Evolutionary conservation across 2,113 vertebrate species (phyloP), one percentile per base, ranked within the genome.

Genomic region (Nycticryphes semicollaris): DNA sequence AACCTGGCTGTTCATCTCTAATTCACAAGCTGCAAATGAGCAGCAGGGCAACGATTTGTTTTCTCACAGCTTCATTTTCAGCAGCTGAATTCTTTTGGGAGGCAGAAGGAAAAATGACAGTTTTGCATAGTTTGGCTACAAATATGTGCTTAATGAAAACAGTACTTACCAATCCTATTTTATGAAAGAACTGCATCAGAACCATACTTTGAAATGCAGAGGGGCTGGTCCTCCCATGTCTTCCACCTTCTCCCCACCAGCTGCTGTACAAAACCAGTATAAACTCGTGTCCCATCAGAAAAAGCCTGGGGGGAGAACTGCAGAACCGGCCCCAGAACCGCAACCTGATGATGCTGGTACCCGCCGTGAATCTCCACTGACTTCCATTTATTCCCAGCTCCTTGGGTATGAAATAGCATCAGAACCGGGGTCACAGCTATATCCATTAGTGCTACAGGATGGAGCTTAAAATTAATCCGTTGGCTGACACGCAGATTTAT

Each of bases 391-490:
- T 66, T 84, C 48, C 35, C 60, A 33, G 47, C 6, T 68, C n/a
- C 39, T 25, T 50, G 2, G 3, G 19, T 21, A 70, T 9, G 39
- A 86, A 85, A 74, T 4, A 48, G 12, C 6, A 43, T 20, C 60
- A 90, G 48, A 74, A 45, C 33, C 22, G 31, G 73, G 35, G 30
- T 70, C 76, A 82, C 0, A 0, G 41, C 30, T 70, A 6, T 16
- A 41, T 10, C 68, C 60, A 25, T 27, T 2, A 67, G 47, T 6
- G 54, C 77, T 43, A 28, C 24, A 74, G 72, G 57, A 83, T 82
- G 75, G 70, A 77, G 85, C 51, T 92, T 84, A 82, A 63, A 80
- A 92, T 68, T 67, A 93, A 90, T 81, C 84, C 85, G 68, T 45
- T 48, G 74, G 69, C 41, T 84, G 90, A 47, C 50, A 74, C 9